Base-by-base conservation (phyloP, 2,888 invertebrate genomes). In the Cataglyphis rosenhaueri region DNA sequence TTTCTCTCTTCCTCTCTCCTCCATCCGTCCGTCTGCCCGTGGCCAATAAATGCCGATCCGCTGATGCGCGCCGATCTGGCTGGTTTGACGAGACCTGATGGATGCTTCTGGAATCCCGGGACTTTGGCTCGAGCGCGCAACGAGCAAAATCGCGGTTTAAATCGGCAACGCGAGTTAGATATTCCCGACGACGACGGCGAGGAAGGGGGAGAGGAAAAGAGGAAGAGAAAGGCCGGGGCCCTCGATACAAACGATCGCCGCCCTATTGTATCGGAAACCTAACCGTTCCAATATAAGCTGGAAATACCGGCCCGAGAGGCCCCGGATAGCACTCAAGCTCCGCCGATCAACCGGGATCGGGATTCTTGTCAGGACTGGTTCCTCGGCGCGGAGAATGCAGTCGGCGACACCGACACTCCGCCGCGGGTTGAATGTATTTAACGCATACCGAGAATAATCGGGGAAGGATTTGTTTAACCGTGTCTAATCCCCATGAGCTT, bases 31-130 rank as follows among this genome's bases (percentile, higher is more conserved):
- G 48, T 48, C 84, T 70, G 81, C 79, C 85, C 85, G 87, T 88
- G 89, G 87, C 88, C 92, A 92, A 93, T 92, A 92, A 92, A 93
- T 93, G 92, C 93, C 93, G 94, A 94, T 94, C 92, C 90, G 83
- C 92, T 92, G 94, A 94, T 94, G 94, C 92, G 92, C 91, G 92
- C 91, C 91, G 91, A 78, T 78, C 92, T 89, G 92, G 94, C 93
- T 93, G 94, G 94, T 94, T 94, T 94, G 94, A 94, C 94, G 94
- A 94, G 93, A 90, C 91, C 94, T 94, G 94, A 94, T 94, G 94
- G 94, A 94, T 94, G 94, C 94, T 91, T 91, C 90, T 91, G 93
- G 92, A 91, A 92, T 93, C 92, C 89, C 90, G 91, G 92, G 90
- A 91, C 93, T 92, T 89, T 88, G 89, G 89, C 89, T 90, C 91